Conservation (phyloP, 2,797 vertebrate species). For the Gymnothorax reevesii region DNA sequence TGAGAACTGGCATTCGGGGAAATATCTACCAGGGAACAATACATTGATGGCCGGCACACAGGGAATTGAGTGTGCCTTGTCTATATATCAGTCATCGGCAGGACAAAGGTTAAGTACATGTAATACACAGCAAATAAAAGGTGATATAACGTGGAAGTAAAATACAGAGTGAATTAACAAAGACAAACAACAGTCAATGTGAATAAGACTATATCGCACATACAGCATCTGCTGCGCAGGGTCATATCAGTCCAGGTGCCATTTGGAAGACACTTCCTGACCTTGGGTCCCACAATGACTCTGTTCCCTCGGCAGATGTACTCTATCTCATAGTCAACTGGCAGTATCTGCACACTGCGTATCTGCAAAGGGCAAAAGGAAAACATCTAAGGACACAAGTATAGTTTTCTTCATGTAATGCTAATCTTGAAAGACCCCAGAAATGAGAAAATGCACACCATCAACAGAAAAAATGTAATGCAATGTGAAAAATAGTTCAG, state of each 20-base stretch:
- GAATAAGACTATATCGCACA: conserved; percentile 57
- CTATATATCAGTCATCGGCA: too few species aligned
- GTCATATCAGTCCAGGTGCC: conserved; percentile 89
- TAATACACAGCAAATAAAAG: too few species aligned
- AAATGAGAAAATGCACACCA: too few species aligned
- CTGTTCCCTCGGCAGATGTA: conserved; percentile 89
- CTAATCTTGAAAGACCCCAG: too few species aligned
- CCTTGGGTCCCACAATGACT: conserved; percentile 88
- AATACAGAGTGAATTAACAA: background rate
- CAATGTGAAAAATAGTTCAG: too few species aligned
- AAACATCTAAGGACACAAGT: background rate
- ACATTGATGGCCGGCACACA: too few species aligned
- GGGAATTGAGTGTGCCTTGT: too few species aligned
- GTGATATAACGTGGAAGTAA: background rate
- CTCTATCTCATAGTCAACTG: conserved; percentile 93
- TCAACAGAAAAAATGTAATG: too few species aligned
- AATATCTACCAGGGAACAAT: too few species aligned
- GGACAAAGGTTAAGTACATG: too few species aligned
- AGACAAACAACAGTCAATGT: background rate
- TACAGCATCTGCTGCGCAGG: conserved; percentile 84
- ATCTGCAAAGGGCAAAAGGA: conserved; percentile 67
- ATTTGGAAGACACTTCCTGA: conserved; percentile 86
- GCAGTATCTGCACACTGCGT: conserved; percentile 85
- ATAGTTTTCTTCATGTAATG: too few species aligned
- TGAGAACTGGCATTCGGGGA: too few species aligned